Evolutionary conservation across 1,140 invertebrate genomes (phyloP).

Genomic region (Nixonia krombeini): DNA sequence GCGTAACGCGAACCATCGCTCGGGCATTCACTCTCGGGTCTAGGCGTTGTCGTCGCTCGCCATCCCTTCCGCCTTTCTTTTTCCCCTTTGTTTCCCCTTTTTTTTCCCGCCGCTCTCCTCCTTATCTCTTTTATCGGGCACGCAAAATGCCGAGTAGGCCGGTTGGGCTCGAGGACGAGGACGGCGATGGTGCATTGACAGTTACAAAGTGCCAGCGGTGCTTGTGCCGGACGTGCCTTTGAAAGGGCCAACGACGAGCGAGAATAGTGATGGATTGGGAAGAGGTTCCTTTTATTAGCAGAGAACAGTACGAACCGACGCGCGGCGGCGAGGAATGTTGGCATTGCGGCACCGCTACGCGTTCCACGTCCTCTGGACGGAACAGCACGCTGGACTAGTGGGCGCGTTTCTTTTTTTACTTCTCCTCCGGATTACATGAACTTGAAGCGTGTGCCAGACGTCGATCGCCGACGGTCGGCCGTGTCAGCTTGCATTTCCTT

Average conservation of each 20-base stretch:
- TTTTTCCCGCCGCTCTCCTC: neutral
- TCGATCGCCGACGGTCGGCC: neutral
- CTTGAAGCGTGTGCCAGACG: conserved; percentile 4
- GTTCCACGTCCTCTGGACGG: conserved; percentile 30
- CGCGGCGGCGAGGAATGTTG: conserved; percentile 31
- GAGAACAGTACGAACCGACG: conserved; percentile 32
- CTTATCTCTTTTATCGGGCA: neutral
- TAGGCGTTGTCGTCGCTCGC: conserved; percentile 34
- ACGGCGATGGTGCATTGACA: neutral
- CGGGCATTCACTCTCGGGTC: conserved; percentile 14
- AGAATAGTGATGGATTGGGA: conserved; percentile 41
- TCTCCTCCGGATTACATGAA: conserved; percentile 12
- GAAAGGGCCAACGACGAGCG: conserved; percentile 8
- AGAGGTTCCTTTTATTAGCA: conserved; percentile 20
- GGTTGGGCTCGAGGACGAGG: neutral
- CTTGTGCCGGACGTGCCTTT: conserved; percentile 25
- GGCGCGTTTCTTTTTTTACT: conserved; percentile 14
- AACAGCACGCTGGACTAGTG: conserved; percentile 39
- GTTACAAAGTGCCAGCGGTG: conserved; percentile 24
- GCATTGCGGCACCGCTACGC: conserved; percentile 38
- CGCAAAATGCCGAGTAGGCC: neutral
- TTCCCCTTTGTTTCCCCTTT: conserved; percentile 3
- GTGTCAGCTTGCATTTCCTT: too few relatives aligned
- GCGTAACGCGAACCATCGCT: conserved; percentile 9
- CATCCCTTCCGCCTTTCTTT: neutral